phyloP scores from a whole-genome alignment of 2,797 vertebrate genomes.

The Paguma larvata region DNA sequence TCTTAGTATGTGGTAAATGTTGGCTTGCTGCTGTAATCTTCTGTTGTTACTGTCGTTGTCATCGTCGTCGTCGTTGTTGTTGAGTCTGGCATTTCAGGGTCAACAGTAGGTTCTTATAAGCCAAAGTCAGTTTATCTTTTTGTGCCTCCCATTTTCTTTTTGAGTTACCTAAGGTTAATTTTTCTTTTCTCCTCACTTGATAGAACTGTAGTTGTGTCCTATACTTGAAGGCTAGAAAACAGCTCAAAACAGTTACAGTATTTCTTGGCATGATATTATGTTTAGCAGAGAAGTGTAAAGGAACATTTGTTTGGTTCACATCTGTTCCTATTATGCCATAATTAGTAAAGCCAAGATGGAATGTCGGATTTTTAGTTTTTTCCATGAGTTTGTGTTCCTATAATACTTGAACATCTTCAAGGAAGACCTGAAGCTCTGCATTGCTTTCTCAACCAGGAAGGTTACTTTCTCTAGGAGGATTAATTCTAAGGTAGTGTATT shows the following conservation, averaged over 20 bases:
- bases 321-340: neutral
- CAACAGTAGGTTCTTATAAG: conserved; percentile 71
- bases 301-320: conserved; percentile 7
- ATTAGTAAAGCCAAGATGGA: conserved; percentile 51
- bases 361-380: conserved; percentile 35
- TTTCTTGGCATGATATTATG: conserved; percentile 34
- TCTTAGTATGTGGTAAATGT: conserved; percentile 72
- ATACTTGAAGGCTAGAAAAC: conserved; percentile 65
- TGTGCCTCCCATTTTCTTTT: conserved; percentile 50
- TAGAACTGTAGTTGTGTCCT: conserved; percentile 30
- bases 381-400: conserved; percentile 53
- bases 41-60: neutral
- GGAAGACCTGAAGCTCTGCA: neutral
- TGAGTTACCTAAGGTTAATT: conserved; percentile 14
- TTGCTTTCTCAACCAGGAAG: neutral
- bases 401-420: conserved; percentile 71
- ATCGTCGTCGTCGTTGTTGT: conserved; percentile 38
- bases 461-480: neutral
- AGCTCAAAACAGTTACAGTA: neutral
- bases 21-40: conserved; percentile 87
- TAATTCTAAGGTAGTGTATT: neutral
- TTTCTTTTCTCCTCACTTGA: neutral
- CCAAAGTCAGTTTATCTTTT: conserved; percentile 74
- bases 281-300: conserved; percentile 47
- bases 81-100: conserved; percentile 76